Conservation (phyloP, 2,113 vertebrate genomes). For the Colistium nudipinnis region DNA sequence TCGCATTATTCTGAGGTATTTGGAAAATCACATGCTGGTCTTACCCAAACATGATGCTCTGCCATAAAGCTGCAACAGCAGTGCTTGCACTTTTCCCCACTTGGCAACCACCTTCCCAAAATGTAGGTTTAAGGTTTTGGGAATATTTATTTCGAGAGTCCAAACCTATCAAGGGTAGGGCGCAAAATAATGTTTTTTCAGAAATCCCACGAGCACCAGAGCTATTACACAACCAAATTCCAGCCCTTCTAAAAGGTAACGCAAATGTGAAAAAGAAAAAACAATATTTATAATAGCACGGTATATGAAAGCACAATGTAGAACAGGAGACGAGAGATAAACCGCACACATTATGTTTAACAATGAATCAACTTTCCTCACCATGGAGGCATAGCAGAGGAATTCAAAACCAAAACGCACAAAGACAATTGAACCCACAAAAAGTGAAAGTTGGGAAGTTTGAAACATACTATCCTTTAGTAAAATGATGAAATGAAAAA, state of each 20-base stretch:
- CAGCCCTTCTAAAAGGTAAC: not conserved
- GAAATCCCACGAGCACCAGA: not conserved
- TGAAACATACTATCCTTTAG: too few species aligned
- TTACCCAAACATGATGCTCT: conserved; percentile 21
- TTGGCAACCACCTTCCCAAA: conserved; percentile 28
- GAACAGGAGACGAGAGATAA: too few species aligned
- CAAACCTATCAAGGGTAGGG: not conserved
- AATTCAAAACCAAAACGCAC: too few species aligned
- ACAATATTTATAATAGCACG: not conserved
- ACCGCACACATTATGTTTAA: too few species aligned
- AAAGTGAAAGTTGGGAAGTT: too few species aligned
- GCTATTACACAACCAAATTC: not conserved
- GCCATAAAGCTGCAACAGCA: conserved; percentile 29
- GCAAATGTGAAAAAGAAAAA: not conserved
- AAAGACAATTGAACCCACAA: not conserved
- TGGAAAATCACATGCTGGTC: conserved; percentile 44
- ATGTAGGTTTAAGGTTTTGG: not conserved
- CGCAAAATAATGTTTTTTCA: not conserved
- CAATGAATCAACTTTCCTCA: not conserved
- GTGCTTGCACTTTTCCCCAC: conserved; percentile 42
- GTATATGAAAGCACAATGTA: too few species aligned
- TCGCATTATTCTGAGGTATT: conserved; percentile 15
- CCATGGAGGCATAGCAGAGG: not conserved
- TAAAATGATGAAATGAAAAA: too few species aligned
- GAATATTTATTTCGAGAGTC: not conserved